A percentile compares a stretch with the other conserved stretches of the same genome.
Evolutionary conservation across 35 echinoderm and acorn worm genomes (phyloP).

Genomic region (Heliocidaris tuberculata): DNA sequence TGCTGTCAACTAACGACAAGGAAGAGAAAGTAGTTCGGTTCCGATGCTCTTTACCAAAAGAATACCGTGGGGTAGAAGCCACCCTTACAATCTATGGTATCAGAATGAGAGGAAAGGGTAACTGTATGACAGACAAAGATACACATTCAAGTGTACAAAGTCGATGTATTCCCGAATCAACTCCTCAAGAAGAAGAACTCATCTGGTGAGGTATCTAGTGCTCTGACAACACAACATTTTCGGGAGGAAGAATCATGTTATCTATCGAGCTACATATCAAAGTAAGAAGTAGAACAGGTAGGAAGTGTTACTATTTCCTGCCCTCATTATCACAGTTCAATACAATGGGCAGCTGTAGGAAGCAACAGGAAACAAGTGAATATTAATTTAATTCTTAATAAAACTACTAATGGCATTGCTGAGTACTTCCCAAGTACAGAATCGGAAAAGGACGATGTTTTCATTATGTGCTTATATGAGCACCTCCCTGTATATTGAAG

Average conservation of each 20-base stretch:
- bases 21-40: too few species aligned
- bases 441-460: neutral
- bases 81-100: neutral
- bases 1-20: too few species aligned
- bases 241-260: neutral
- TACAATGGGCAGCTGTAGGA: neutral
- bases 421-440: neutral
- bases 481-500: too few species aligned
- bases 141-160: neutral
- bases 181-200: neutral
- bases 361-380: neutral
- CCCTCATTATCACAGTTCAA: too few species aligned
- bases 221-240: neutral
- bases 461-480: neutral
- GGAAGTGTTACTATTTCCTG: too few species aligned
- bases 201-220: neutral
- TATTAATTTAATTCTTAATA: neutral
- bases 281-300: neutral
- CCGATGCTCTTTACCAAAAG: too few species aligned
- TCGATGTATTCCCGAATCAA: neutral
- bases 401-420: neutral
- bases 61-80: too few species aligned
- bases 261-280: neutral
- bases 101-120: too few species aligned
- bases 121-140: neutral